Evolutionary conservation across 1,140 invertebrate genomes (phyloP).

Genomic region (Orius insidiosus): DNA sequence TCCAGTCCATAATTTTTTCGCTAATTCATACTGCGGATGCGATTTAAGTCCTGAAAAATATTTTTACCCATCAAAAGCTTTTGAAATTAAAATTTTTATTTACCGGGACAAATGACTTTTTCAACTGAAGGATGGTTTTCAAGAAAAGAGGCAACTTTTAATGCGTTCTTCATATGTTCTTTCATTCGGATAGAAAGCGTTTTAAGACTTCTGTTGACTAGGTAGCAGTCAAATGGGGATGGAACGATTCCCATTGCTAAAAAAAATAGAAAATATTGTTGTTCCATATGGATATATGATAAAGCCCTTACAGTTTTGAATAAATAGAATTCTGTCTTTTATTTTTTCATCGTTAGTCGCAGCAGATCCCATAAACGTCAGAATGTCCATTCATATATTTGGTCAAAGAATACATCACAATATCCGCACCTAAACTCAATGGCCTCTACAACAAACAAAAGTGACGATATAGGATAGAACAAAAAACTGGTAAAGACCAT

Average conservation of each 20-base stretch:
- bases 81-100: no score
- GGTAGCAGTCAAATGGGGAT: constrained; percentile 89
- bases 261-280: neutral
- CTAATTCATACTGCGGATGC: constrained; percentile 79
- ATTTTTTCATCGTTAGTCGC: constrained; percentile 57
- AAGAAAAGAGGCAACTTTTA: constrained; percentile 62
- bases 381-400: constrained; percentile 99
- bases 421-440: constrained; percentile 76
- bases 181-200: constrained; percentile 85
- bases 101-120: constrained; percentile 72
- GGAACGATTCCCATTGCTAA: constrained; percentile 89
- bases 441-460: constrained; percentile 67
- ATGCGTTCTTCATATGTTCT: constrained; percentile 60
- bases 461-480: no score
- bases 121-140: constrained; percentile 59
- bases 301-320: constrained; percentile 85
- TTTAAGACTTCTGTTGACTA: constrained; percentile 88
- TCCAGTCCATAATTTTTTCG: constrained; percentile 67
- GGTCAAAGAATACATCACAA: constrained; percentile 82
- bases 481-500: no score
- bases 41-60: constrained; percentile 55
- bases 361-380: constrained; percentile 92
- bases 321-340: constrained; percentile 53
- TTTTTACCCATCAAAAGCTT: constrained; percentile 14
- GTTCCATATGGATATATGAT: neutral